Conservation (phyloP, 2,888 invertebrate genomes). For the Labia minor region DNA sequence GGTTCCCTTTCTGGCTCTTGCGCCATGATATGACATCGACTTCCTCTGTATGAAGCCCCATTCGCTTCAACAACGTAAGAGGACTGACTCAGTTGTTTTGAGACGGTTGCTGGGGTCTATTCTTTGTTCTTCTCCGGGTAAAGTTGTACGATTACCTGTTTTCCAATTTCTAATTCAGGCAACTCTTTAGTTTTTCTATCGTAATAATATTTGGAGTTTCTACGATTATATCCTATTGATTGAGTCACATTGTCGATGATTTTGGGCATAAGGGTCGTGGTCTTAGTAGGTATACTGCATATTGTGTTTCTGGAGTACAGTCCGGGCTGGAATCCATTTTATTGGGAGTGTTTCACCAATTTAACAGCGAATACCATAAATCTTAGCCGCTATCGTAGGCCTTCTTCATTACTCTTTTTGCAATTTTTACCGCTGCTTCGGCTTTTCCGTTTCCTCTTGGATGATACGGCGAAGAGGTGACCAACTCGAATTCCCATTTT, state of each 20-base stretch:
- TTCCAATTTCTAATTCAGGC: background rate
- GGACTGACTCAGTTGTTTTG: background rate
- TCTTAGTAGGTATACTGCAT: background rate
- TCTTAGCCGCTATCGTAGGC: slow-evolving; percentile 21
- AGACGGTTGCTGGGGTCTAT: background rate
- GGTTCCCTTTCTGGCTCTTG: background rate
- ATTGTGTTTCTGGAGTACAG: background rate
- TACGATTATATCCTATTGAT: background rate
- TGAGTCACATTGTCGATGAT: background rate
- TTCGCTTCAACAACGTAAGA: background rate
- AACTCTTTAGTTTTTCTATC: background rate
- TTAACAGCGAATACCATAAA: slow-evolving; percentile 25
- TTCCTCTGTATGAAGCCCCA: background rate
- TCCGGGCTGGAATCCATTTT: slow-evolving; percentile 25
- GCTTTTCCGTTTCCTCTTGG: slow-evolving; percentile 28
- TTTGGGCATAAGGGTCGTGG: background rate
- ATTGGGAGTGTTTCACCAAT: slow-evolving; percentile 28
- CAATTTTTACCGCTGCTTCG: slow-evolving; percentile 28
- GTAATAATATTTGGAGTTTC: background rate
- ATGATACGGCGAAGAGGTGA: slow-evolving; percentile 27
- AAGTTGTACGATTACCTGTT: background rate
- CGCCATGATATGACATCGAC: background rate
- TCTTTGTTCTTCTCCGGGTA: background rate
- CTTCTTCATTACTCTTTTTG: slow-evolving; percentile 27
- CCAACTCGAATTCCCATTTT: slow-evolving; percentile 27